Evolutionary conservation across 2,888 invertebrate species (phyloP), one percentile per base, ranked within the genome.

Genomic region (Diadromus collaris): DNA sequence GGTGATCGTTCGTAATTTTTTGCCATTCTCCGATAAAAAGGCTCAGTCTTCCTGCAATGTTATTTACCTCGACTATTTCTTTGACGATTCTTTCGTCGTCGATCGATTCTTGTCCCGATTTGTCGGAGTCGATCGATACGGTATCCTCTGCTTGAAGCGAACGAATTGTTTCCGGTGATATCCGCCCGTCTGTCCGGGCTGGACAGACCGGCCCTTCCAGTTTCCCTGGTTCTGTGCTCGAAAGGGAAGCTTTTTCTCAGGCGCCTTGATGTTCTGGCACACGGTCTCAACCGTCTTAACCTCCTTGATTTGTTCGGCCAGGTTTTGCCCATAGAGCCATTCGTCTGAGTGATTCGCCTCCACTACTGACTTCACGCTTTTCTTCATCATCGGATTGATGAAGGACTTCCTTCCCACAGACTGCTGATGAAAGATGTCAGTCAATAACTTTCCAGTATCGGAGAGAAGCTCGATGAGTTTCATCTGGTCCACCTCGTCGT

Each of bases 311-410:
- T 72, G 75, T 6, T 80, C 75, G 7, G 76, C 69, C 3, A 79
- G 46, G 6, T 79, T 76, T 29, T 65, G 9, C 5, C 76, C 79
- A 34, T 81, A 77, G 5, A 79, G 46, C 76, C 74, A 81, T 63
- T 76, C 64, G n/a, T 76, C 76, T 6, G 74, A 67, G 21, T 63
- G 44, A 5, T 32, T 29, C 24, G 78, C 24, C 2, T 78, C 81
- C 4, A 76, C 48, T 1, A 61, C 24, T 5, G 46, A 46, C 51
- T 81, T 76, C 0, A 81, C 63, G 13, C 32, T 61, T 54, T 73
- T 81, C 4, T 77, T 81, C 77, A 81, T 68, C 10, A 79, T 46
- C 16, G 78, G 76, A 2, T 73, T 76, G 29, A 79, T 69, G 64
- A 64, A 79, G 5, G 68, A 46, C 13, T 72, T 72, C 34, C 79